Evolutionary conservation across 2,113 vertebrate genomes (phyloP), one percentile per base, ranked within the genome.

Genomic region (Pseudopodoces humilis): DNA sequence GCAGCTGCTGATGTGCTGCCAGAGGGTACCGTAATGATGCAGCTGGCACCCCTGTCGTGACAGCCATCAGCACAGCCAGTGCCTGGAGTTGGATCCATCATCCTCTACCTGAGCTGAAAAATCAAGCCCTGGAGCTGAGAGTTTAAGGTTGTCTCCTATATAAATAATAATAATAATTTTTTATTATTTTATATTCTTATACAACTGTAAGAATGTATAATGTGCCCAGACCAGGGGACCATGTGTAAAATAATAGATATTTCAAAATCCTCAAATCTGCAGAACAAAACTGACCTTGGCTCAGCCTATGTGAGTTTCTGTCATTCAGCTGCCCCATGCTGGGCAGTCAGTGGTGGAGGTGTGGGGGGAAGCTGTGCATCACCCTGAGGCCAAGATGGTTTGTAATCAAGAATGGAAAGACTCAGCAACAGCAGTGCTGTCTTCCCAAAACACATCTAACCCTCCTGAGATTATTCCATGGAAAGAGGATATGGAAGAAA

Each of bases 1-100:
- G 91, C 88, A 94, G 94, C 69, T 86, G 92, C 86, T 92, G 92
- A 90, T 90, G 80, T 39, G 69, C 88, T 96, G 96, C 94, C 95
- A 88, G 94, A 94, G 86, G 88, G 68, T 82, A 92, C 84, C 0
- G 0, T 90, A 88, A 92, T 35, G 83, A 60, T 90, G 92, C 92
- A 97, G 94, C 94, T 92, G 92, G 91, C 92, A 94, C 72, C 91
- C 90, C 92, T 74, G 79, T 74, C 33, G 88, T 3, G 64, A 74
- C 52, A 81, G 83, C 83, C 88, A 77, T 93, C 95, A 47, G 5
- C 79, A 18, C 13, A 52, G 75, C 63, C 88, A 83, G 16, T 2
- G 4, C 79, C 83, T 83, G 4, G 0, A 9, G 1, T 10, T 35
- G 88, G 63, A 46, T 43, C 22, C 2, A 46, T 58, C 17, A 3